Evolutionary conservation across 1,140 invertebrate species (phyloP), one percentile per base, ranked within the genome.

Genomic region (Amyelois transitella): DNA sequence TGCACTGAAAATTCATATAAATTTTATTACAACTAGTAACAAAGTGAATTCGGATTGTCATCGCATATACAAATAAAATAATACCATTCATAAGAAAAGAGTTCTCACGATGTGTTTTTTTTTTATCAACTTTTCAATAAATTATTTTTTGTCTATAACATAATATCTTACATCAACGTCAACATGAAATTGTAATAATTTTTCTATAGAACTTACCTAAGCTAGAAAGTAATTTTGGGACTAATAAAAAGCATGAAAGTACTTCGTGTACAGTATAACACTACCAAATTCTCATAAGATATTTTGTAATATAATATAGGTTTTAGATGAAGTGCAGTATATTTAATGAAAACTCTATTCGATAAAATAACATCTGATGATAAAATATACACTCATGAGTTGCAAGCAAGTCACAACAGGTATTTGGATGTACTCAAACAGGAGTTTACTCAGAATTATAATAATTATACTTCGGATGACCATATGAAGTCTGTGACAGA

Each of bases 401-500:
- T 58, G 43, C 78, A 86, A 56, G 20, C 60, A 12, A 68, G 55
- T 55, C 72, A 84, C 55, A 81, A 64, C 43, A 60, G 70, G 21
- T 70, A 84, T 61, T 70, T 86, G 47, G 71, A 81, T 53, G 25
- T 57, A 10, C 52, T 86, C n/a, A 86, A 80, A 60, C 61, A 75
- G 28, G 79, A 84, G 2, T 84, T 82, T 60, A 2, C 66, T 5
- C 62, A 65, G 43, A 62, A 14, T 2, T 74, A 70, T 51, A 44
- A 28, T 6, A 62, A 65, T 38, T 38, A 38, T 38, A 2, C 32
- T 48, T 48, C 55, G 1, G 14, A 28, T 18, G 55, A 53, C 18
- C 72, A 68, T 48, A 58, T 60, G 7, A 84, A 83, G 60, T 55
- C 62, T 1, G 53, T 65, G 3, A 66, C 81, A 19, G 81, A 88